Evolutionary conservation across 2,888 invertebrate species (phyloP).

Genomic region (Drosophila helvetica): DNA sequence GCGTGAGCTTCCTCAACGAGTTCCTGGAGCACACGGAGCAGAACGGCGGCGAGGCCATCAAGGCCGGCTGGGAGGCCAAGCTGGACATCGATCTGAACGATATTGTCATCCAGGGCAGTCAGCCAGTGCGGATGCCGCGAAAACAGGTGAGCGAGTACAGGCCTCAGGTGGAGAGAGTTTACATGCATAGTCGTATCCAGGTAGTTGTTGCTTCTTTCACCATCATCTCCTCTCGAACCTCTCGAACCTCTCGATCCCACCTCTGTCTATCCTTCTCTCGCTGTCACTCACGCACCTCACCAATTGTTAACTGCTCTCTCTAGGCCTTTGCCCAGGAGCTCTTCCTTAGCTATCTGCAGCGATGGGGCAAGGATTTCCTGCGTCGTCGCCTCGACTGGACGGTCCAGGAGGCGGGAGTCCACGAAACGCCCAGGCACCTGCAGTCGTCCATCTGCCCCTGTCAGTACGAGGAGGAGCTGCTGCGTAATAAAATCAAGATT

Average conservation of each 20-base stretch:
- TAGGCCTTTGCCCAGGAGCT: slow-evolving; percentile 94
- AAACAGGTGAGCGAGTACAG: slow-evolving; percentile 90
- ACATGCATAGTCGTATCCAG: slow-evolving; percentile 2
- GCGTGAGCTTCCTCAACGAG: slow-evolving; percentile 93
- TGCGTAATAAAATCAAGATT: slow-evolving; percentile 88
- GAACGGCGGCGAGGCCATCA: slow-evolving; percentile 88
- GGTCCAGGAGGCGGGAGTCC: slow-evolving; percentile 92
- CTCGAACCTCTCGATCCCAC: slow-evolving; percentile 4
- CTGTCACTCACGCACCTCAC: slow-evolving; percentile 40
- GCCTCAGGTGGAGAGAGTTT: slow-evolving; percentile 7
- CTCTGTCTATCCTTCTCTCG: slow-evolving; percentile 8
- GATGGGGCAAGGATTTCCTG: slow-evolving; percentile 97
- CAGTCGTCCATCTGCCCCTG: slow-evolving; percentile 93
- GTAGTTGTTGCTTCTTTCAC: slow-evolving; percentile 24
- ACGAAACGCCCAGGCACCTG: slow-evolving; percentile 92
- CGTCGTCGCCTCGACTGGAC: slow-evolving; percentile 96
- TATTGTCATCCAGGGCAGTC: slow-evolving; percentile 94
- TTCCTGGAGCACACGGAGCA: slow-evolving; percentile 93
- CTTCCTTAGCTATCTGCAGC: slow-evolving; percentile 94
- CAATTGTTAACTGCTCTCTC: slow-evolving; percentile 51
- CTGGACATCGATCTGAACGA: slow-evolving; percentile 94
- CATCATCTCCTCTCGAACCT: slow-evolving; percentile 28
- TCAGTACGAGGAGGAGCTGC: slow-evolving; percentile 94
- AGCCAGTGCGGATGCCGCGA: slow-evolving; percentile 92
- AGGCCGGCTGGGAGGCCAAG: slow-evolving; percentile 91